These are phyloP conservation scores for Myotis brandtii DNA, from an alignment of 2,113 vertebrate species.

Conservation along the genomic window DNA sequence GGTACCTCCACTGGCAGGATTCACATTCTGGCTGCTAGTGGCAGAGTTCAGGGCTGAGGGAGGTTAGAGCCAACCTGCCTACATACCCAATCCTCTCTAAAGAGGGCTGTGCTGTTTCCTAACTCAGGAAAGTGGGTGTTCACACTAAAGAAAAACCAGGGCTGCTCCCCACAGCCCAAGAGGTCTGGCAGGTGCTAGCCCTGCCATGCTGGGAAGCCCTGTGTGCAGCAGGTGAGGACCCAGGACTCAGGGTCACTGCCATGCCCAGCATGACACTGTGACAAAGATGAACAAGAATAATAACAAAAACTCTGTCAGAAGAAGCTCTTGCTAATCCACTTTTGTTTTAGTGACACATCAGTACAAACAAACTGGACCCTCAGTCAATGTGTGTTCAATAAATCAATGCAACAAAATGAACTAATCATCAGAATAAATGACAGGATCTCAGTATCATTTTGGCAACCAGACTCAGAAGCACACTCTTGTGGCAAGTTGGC, in stretches of 20 bases:
- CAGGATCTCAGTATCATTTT: not conserved
- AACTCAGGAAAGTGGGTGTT: not conserved
- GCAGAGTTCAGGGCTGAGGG: not conserved
- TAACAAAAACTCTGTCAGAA: not conserved
- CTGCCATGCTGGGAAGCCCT: not conserved
- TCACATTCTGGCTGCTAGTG: not conserved
- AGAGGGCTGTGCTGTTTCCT: not conserved
- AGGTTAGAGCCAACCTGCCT: not conserved
- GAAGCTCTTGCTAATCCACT: not conserved
- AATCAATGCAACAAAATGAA: not conserved
- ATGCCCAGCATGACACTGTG: not conserved
- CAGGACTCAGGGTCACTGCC: not conserved
- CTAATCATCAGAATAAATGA: not conserved
- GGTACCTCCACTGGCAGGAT: not conserved
- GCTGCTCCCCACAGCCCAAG: not conserved
- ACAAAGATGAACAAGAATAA: not conserved
- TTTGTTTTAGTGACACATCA: not conserved
- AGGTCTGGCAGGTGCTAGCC: not conserved
- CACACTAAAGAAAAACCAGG: not conserved
- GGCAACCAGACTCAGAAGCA: not conserved
- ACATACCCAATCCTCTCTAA: not conserved
- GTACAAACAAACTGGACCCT: slow-evolving; percentile 6
- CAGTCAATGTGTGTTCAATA: not conserved
- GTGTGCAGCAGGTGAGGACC: not conserved
- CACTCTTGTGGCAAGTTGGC: not conserved